Conservation (phyloP, 2,888 invertebrate genomes). For the Scaptomyza tumidula region DNA sequence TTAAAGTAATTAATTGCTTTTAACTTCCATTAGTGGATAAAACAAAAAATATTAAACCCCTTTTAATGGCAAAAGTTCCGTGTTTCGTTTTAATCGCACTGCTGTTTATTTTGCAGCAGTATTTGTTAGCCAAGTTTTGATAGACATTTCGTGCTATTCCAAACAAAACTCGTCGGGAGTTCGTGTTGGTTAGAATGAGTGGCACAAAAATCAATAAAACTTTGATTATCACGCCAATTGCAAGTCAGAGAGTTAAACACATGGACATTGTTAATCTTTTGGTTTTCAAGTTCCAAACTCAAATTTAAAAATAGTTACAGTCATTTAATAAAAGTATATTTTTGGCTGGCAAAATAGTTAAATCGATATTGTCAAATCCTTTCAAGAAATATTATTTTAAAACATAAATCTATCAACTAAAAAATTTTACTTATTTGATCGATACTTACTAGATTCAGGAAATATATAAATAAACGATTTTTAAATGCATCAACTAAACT, state of each 20-base stretch:
- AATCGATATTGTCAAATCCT: background rate
- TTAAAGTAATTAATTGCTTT: constrained; percentile 34
- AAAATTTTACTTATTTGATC: no score
- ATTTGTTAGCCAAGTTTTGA: constrained; percentile 44
- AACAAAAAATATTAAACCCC: background rate
- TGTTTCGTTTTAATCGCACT: constrained; percentile 28
- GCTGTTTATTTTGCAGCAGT: constrained; percentile 25
- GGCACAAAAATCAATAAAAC: constrained; percentile 63
- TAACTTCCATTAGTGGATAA: constrained; percentile 36
- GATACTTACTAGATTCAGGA: no score
- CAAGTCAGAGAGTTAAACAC: constrained; percentile 25
- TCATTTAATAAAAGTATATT: background rate
- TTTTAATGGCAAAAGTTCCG: constrained; percentile 48
- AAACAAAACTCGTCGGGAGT: constrained; percentile 24
- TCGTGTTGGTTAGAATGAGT: constrained; percentile 62
- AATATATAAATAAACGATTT: no score
- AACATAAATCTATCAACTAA: no score
- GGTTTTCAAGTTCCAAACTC: background rate
- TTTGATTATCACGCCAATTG: constrained; percentile 57
- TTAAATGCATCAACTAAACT: no score
- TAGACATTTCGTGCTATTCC: constrained; percentile 60
- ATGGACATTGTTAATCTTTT: constrained; percentile 14
- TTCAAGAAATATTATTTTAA: no score
- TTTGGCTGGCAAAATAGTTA: background rate
- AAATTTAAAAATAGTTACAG: background rate